phyloP scores from a whole-genome alignment of 2,797 vertebrate species.

The Phrynocephalus forsythii region DNA sequence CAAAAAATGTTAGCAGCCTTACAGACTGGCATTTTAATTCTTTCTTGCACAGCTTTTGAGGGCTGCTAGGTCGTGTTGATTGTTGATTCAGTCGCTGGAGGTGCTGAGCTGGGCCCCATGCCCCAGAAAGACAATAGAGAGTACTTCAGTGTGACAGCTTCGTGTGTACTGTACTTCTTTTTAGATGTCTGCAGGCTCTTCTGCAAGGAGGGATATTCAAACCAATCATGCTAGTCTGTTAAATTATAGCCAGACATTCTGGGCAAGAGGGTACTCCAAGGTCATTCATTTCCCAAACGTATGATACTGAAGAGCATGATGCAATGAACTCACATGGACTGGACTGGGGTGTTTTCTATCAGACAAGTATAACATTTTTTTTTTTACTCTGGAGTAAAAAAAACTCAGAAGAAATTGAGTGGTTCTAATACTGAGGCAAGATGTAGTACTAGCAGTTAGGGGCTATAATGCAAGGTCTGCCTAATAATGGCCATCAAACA shows the following conservation, averaged over 20 bases:
- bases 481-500: too few species aligned
- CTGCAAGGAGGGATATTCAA: background rate
- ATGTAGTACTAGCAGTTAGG: too few species aligned
- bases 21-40: slow-evolving; percentile 11
- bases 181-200: background rate
- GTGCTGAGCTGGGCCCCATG: background rate
- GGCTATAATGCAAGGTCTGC: too few species aligned
- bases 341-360: too few species aligned
- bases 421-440: too few species aligned
- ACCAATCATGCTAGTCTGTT: background rate
- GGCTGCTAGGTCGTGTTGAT: background rate
- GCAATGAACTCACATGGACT: too few species aligned
- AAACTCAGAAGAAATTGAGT: too few species aligned
- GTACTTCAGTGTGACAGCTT: background rate
- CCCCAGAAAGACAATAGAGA: background rate
- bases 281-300: background rate
- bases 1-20: slow-evolving; percentile 51
- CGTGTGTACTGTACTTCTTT: background rate
- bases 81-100: background rate
- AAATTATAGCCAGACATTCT: background rate
- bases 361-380: too few species aligned
- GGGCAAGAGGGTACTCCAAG: too few species aligned
- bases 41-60: slow-evolving; percentile 3
- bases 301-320: too few species aligned
- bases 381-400: too few species aligned